Conservation (phyloP, 2,113 vertebrate species). For the Egretta garzetta region DNA sequence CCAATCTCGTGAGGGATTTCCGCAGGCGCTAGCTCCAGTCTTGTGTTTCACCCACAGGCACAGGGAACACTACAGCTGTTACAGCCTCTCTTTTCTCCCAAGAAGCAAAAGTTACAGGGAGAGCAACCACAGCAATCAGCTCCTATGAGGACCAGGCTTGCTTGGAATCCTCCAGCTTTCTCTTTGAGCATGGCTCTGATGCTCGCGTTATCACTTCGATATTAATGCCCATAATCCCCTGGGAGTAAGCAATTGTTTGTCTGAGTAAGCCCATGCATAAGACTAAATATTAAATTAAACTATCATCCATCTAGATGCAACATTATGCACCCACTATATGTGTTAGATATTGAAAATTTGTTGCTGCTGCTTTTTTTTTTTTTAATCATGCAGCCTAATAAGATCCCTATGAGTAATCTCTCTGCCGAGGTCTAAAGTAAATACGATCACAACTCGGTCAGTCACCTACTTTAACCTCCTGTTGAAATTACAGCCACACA, state of each 20-base stretch:
- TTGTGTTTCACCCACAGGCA: neutral
- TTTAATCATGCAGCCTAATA: conserved; percentile 75
- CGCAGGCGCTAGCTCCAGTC: neutral
- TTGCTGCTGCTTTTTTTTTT: neutral
- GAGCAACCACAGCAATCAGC: neutral
- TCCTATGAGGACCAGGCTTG: conserved; percentile 51
- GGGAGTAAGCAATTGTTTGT: conserved; percentile 65
- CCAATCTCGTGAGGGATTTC: neutral
- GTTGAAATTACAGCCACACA: conserved; percentile 67
- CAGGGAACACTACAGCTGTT: neutral
- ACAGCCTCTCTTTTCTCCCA: neutral
- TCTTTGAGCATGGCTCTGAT: conserved; percentile 42
- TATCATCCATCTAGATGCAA: conserved; percentile 55
- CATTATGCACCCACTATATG: conserved; percentile 51
- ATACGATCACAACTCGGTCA: conserved; percentile 65
- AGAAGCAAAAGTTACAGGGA: neutral
- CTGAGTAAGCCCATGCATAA: conserved; percentile 64
- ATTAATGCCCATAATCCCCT: conserved; percentile 73
- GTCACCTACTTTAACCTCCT: conserved; percentile 77
- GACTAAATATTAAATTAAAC: conserved; percentile 73
- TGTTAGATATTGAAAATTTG: conserved; percentile 70
- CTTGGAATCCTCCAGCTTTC: conserved; percentile 52
- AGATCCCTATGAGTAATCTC: conserved; percentile 74
- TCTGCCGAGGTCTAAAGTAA: conserved; percentile 57
- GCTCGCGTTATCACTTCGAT: conserved; percentile 69